Evolutionary conservation across 1,140 invertebrate genomes (phyloP), one percentile per base, ranked within the genome.

Genomic region (Megathymus violae): DNA sequence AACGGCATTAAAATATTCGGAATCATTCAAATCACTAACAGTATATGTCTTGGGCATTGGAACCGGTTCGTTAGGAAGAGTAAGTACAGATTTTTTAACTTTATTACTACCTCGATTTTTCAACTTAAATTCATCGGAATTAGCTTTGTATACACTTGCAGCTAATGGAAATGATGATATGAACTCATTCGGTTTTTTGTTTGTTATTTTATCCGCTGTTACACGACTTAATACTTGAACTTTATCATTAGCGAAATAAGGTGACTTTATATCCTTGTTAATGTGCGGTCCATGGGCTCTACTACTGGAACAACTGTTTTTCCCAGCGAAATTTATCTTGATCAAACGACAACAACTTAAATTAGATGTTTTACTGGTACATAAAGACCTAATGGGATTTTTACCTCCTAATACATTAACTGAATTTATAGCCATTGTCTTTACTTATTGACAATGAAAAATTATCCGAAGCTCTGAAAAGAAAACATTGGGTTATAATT

Each of bases 11-110:
- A 52, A 76, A 64, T 82, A 82, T 67, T 88, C 83, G 0, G 77
- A 81, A 51, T 89, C 85, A 25, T 84, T 89, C 74, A 88, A 82
- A 47, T 89, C 85, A 52, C 87, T 88, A 3, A 82, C 84, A 36
- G 84, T 87, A 54, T 80, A 85, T 14, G 50, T 62, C 64, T 82
- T 76, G 40, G 76, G 78, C 13, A 68, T 48, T n/a, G 62, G 67
- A 15, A 64, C 44, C 6, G 70, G 70, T 19, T 81, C 59, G 59
- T 84, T 88, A 0, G 85, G 83, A 36, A 90, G 68, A 1, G 84
- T 83, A 13, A 86, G 65, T 7, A 88, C 80, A 3, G 82, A 86
- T 63, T 85, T 84, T 52, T 86, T 88, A 22, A 66, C 59, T 51
- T 85, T 88, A 61, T 82, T 84, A 22, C 25, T 68, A 27, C 15